Conservation (phyloP, 2,797 vertebrate species). For the Mycteria americana region DNA sequence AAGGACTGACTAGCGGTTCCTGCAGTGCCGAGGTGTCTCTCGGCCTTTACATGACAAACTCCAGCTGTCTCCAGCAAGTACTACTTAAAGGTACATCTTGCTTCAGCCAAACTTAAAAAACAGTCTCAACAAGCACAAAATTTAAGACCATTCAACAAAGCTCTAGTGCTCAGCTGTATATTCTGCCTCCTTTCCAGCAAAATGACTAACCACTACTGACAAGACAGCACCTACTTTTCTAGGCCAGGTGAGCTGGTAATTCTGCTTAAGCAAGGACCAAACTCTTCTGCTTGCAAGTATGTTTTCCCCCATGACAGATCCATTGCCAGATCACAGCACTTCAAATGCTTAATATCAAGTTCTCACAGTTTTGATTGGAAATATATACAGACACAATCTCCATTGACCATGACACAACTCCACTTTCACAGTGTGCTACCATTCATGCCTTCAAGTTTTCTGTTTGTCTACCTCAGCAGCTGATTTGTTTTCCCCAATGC, state of each 20-base stretch:
- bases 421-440: not conserved
- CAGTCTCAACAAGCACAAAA: not conserved
- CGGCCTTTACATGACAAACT: not conserved
- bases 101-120: not conserved
- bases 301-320: not conserved
- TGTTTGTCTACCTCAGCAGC: not conserved
- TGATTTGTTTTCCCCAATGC: not conserved
- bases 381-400: too few species aligned
- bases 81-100: too few species aligned
- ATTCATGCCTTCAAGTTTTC: not conserved
- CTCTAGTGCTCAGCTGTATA: not conserved
- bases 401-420: too few species aligned
- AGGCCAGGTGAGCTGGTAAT: not conserved
- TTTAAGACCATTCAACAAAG: not conserved
- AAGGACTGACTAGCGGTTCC: fast-evolving
- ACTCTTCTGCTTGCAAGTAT: not conserved
- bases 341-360: not conserved
- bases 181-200: not conserved
- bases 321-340: not conserved
- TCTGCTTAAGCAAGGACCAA: not conserved
- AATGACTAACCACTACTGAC: not conserved
- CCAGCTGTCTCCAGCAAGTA: not conserved
- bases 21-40: not conserved
- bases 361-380: not conserved
- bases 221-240: not conserved